Conservation (phyloP, 2,797 vertebrate genomes). For the Peromyscus nudipes region DNA sequence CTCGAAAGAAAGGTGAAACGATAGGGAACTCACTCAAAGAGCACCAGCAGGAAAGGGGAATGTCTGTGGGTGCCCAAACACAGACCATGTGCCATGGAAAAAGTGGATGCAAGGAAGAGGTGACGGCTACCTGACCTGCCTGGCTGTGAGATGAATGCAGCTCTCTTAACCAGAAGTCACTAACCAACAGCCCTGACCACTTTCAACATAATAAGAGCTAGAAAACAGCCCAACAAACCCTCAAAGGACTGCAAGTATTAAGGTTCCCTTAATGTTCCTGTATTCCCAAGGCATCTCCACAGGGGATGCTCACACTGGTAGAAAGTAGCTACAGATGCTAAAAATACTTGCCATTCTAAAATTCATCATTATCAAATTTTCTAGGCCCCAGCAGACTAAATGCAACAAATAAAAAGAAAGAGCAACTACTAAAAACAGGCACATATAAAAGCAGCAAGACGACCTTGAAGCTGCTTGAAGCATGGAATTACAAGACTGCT, state of each 20-base stretch:
- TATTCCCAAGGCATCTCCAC: not conserved
- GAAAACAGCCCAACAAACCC: slow-evolving; percentile 29
- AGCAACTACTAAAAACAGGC: slow-evolving; percentile 45
- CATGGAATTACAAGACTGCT: not conserved
- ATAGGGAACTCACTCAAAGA: not conserved
- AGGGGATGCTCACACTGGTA: not conserved
- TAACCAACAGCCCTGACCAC: slow-evolving; percentile 34
- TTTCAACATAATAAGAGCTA: slow-evolving; percentile 50
- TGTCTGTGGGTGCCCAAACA: not conserved
- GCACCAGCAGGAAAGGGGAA: not conserved
- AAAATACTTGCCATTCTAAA: slow-evolving; percentile 18
- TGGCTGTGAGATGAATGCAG: not conserved
- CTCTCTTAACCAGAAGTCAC: slow-evolving; percentile 47
- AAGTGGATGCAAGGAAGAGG: not conserved
- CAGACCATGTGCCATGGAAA: not conserved
- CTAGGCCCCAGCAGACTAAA: slow-evolving; percentile 4
- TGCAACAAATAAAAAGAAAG: slow-evolving; percentile 61
- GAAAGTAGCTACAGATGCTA: slow-evolving; percentile 16
- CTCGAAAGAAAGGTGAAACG: not conserved
- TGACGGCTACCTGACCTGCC: not conserved
- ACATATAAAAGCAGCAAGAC: slow-evolving; percentile 58
- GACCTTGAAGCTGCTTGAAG: not conserved
- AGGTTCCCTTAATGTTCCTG: no score
- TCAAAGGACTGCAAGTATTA: slow-evolving; percentile 1
- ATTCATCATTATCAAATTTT: slow-evolving; percentile 8